phyloP scores from a whole-genome alignment of 2,888 invertebrate species.

The Hydropsyche betteni region DNA sequence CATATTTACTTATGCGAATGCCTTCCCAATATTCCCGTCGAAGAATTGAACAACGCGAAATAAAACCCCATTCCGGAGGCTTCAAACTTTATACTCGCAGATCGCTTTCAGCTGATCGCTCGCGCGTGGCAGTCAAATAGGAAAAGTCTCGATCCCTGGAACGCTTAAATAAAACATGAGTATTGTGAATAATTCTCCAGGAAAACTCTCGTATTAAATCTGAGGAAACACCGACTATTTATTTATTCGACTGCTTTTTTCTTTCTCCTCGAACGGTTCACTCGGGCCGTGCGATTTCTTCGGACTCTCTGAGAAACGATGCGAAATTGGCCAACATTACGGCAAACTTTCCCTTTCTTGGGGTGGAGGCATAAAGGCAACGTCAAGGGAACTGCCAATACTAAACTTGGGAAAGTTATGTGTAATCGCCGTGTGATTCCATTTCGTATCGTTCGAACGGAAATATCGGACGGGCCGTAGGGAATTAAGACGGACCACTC shows the following conservation, averaged over 20 bases:
- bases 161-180: constrained; percentile 41
- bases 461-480: background rate
- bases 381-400: constrained; percentile 22
- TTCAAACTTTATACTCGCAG: constrained; percentile 38
- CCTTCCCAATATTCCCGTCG: constrained; percentile 42
- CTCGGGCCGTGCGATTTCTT: too few species aligned
- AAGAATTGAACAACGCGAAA: constrained; percentile 29
- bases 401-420: constrained; percentile 26
- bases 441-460: constrained; percentile 22
- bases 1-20: constrained; percentile 43
- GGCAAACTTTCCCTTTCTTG: constrained; percentile 8
- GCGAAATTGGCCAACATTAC: constrained; percentile 9
- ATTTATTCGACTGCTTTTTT: constrained; percentile 2
- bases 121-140: constrained; percentile 28
- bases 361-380: constrained; percentile 5
- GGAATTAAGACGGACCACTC: constrained; percentile 17
- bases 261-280: background rate
- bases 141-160: constrained; percentile 32
- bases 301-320: background rate
- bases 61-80: constrained; percentile 39
- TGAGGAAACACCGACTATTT: constrained; percentile 3
- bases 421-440: constrained; percentile 18
- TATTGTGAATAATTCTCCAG: constrained; percentile 36
- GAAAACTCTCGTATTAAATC: constrained; percentile 30
- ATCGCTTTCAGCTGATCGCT: constrained; percentile 26